Percentiles rank a stretch among this genome's conserved stretches.
Conservation (phyloP, 2,888 invertebrate species). For the Drosophila suboccidentalis region DNA sequence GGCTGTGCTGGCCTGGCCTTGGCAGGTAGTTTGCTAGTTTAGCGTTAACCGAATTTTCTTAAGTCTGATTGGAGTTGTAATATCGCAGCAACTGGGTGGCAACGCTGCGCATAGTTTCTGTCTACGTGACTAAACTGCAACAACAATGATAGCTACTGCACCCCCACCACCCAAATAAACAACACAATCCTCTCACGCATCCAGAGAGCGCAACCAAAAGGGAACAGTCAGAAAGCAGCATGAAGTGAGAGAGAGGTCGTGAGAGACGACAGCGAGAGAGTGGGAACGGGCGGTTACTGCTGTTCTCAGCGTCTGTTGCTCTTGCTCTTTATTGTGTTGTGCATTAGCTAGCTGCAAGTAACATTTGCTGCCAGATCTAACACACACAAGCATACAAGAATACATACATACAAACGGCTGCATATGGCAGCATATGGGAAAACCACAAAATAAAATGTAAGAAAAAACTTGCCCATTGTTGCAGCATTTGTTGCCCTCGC, state of each 20-base stretch:
- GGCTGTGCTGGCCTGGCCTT: conserved; percentile 34
- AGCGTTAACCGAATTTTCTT: conserved; percentile 4
- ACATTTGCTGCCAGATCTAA: conserved; percentile 48
- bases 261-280: conserved; percentile 16
- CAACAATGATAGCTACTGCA: conserved; percentile 46
- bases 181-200: conserved; percentile 52
- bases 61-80: conserved; percentile 55
- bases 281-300: conserved; percentile 12
- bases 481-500: conserved; percentile 62
- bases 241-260: conserved; percentile 9
- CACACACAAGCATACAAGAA: conserved; percentile 27
- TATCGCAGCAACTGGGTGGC: conserved; percentile 49
- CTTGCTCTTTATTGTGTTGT: conserved; percentile 56
- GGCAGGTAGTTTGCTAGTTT: conserved; percentile 27
- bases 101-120: conserved; percentile 61
- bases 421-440: conserved; percentile 72
- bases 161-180: conserved; percentile 59
- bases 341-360: conserved; percentile 64
- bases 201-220: conserved; percentile 18
- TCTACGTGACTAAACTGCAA: conserved; percentile 64
- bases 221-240: conserved; percentile 35
- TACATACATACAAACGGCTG: conserved; percentile 34
- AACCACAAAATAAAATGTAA: conserved; percentile 57
- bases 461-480: conserved; percentile 61
- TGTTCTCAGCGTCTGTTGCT: conserved; percentile 49